Base-by-base conservation (phyloP, 2,113 vertebrate species). In the Hippocampus comes region DNA sequence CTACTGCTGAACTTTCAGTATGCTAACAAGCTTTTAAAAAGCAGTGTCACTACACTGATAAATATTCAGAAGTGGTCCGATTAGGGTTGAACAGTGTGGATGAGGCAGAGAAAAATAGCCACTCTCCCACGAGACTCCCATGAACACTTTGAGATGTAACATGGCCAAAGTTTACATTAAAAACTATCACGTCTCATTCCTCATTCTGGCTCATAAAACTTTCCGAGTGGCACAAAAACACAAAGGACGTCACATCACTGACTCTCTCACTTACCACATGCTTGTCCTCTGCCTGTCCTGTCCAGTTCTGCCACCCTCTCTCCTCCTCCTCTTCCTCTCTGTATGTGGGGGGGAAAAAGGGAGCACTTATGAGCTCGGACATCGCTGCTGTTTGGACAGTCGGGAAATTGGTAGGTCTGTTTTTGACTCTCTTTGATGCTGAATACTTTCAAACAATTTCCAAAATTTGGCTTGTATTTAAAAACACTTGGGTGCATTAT, bases 1-100 rank as follows among this genome's bases (percentile, higher is more conserved):
- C 82, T 77, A 69, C 10, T 89, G 89, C 87, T 91, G 89, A 90
- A 89, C 61, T 82, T 65, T 90, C 85, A 89, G 53, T 89, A 90
- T 91, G 89, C 90, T 89, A 91, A 91, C 73, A 75, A 89, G 86
- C 74, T 80, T 85, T 85, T 78, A 83, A 89, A 89, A 88, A 87
- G 86, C 81, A 69, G 48, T 89, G 90, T 91, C 90, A 89, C 82
- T 75, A 74, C 70, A 57, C 71, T 83, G 61, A 91, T 91, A 83
- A 88, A 90, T 91, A 90, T 86, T 78, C 75, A 89, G 83, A 73
- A 67, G 56, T 65, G 82, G 77, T 77, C 77, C 17, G 17, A 75
- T 73, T 76, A 82, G 83, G 86, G 82, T 87, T 38, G 87, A 90
- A 84, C 84, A 85, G 77, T 65, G 68, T 69, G 80, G 73, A 78